phyloP scores from a whole-genome alignment of 2,888 invertebrate genomes.

The Hirtodrosophila alboralis region DNA sequence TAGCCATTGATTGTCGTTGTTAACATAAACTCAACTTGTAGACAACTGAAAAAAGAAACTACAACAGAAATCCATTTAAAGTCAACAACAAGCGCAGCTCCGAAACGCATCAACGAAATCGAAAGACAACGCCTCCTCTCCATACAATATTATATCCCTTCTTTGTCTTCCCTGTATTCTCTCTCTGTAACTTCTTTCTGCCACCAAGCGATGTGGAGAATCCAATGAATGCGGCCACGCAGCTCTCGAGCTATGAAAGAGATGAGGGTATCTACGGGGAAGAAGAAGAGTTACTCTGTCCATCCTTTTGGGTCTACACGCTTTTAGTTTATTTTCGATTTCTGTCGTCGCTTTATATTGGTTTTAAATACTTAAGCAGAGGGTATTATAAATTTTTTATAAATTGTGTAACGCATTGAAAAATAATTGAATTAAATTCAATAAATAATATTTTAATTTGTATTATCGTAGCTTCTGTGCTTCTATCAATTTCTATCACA shows the following conservation, averaged over 20 bases:
- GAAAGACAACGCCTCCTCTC: conserved; percentile 58
- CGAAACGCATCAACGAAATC: conserved; percentile 46
- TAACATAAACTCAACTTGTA: conserved; percentile 75
- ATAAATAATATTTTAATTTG: neutral
- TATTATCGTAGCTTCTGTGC: too few relatives aligned
- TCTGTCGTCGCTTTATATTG: conserved; percentile 44
- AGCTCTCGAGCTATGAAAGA: conserved; percentile 10
- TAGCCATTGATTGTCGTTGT: conserved; percentile 77
- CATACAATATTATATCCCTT: conserved; percentile 11
- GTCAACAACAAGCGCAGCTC: conserved; percentile 26
- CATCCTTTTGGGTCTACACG: neutral
- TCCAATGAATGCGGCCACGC: conserved; percentile 23
- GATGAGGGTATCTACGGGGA: neutral
- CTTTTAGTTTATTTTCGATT: conserved; percentile 43
- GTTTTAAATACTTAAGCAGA: neutral
- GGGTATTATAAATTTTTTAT: too few relatives aligned
- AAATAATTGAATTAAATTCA: too few relatives aligned
- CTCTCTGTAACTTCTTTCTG: neutral
- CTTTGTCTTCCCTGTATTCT: neutral
- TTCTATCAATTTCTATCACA: too few relatives aligned
- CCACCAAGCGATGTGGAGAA: neutral
- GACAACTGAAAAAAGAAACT: conserved; percentile 67
- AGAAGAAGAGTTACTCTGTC: neutral
- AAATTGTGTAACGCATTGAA: too few relatives aligned
- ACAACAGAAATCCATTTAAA: conserved; percentile 77